Percentiles rank a stretch among this genome's conserved stretches.
Evolutionary conservation across 1,140 invertebrate genomes (phyloP).

Genomic region (Pachyrhynchus sulphureomaculatus): DNA sequence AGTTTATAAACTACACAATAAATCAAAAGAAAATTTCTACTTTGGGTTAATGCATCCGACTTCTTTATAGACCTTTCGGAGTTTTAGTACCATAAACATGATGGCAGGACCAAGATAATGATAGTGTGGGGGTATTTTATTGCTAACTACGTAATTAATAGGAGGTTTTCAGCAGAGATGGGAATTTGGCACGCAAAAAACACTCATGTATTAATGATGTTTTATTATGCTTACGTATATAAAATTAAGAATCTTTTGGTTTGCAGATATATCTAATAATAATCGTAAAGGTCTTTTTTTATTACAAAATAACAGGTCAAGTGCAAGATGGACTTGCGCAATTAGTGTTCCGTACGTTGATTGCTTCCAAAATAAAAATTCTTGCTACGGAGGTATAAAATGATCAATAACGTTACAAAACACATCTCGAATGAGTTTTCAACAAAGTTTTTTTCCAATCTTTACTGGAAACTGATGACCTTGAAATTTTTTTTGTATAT

Average conservation of each 20-base stretch:
- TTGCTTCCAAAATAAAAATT: too few relatives aligned
- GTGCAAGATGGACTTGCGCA: too few relatives aligned
- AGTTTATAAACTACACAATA: neutral
- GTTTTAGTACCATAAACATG: conserved; percentile 10
- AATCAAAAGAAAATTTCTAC: conserved; percentile 21
- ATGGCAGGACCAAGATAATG: conserved; percentile 12
- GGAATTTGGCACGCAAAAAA: conserved; percentile 18
- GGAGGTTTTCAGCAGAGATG: conserved; percentile 18
- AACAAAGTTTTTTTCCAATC: too few relatives aligned
- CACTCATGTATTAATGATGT: conserved; percentile 13
- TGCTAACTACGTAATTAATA: conserved; percentile 27
- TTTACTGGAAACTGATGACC: too few relatives aligned
- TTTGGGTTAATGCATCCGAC: conserved; percentile 10
- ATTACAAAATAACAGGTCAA: too few relatives aligned
- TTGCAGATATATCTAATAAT: neutral
- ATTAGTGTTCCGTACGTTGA: too few relatives aligned
- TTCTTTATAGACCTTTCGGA: conserved; percentile 8
- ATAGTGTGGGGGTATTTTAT: conserved; percentile 34
- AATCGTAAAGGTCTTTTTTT: too few relatives aligned
- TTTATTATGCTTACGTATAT: conserved; percentile 10
- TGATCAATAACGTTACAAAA: too few relatives aligned
- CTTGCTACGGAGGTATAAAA: too few relatives aligned
- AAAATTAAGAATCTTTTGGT: conserved; percentile 1
- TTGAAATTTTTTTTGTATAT: too few relatives aligned
- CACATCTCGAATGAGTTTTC: too few relatives aligned